Evolutionary conservation across 1,140 invertebrate species (phyloP).

Genomic region (Drosophila gunungcola): DNA sequence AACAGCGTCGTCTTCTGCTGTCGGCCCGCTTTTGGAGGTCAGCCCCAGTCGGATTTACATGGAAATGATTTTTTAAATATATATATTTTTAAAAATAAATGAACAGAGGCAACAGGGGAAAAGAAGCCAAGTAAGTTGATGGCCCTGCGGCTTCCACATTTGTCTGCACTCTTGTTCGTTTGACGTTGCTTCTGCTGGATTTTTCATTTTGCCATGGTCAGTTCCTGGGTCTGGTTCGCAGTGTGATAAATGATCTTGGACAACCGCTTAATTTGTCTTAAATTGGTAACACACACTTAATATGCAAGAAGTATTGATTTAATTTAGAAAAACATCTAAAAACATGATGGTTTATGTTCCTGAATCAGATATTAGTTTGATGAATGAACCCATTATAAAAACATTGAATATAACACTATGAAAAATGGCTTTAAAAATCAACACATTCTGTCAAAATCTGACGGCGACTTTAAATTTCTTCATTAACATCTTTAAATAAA

Average conservation of each 20-base stretch:
- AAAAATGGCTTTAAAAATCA: neutral
- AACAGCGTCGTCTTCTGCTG: conserved; percentile 23
- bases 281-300: conserved; percentile 33
- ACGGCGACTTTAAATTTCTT: neutral
- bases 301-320: conserved; percentile 38
- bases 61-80: conserved; percentile 66
- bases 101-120: conserved; percentile 34
- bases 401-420: neutral
- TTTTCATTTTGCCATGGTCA: conserved; percentile 37
- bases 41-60: conserved; percentile 71
- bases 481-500: neutral
- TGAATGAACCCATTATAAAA: conserved; percentile 6
- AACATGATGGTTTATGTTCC: conserved; percentile 16
- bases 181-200: conserved; percentile 6
- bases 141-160: conserved; percentile 67
- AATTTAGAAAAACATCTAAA: conserved; percentile 16
- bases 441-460: conserved; percentile 3
- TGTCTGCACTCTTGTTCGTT: conserved; percentile 52
- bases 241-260: conserved; percentile 48
- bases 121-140: conserved; percentile 55
- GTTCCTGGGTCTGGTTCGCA: conserved; percentile 44
- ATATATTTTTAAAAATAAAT: conserved; percentile 49
- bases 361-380: conserved; percentile 5
- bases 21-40: conserved; percentile 59
- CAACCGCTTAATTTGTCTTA: conserved; percentile 43